Evolutionary conservation across 30 jellyfish, hydroid and myxozoan species (phyloP), one percentile per base, ranked within the genome.

Genomic region (Hydractinia echinata): DNA sequence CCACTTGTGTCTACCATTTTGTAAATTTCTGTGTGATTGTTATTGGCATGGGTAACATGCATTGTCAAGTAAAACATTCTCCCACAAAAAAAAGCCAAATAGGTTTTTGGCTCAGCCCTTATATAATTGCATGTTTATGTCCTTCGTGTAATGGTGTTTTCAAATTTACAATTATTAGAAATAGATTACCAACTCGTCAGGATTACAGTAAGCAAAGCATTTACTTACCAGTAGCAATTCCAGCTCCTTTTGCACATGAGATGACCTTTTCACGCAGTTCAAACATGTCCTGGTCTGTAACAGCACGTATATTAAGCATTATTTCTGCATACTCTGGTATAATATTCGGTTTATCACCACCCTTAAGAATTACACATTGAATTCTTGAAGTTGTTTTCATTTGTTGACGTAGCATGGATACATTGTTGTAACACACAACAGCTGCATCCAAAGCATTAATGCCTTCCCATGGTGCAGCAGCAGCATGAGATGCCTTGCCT

Each of bases 401-500:
- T 50, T 76, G 84, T 54, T 76, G 84, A 8, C 84, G 74, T 39
- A 76, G n/a, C 83, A 76, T 76, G 58, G 67, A 30, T 19, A 76
- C 79, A 0, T 74, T 44, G 8, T 8, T 76, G 48, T 76, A 76
- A 16, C 84, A 76, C n/a, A 6, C 18, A 52, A 76, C 84, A 13
- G 76, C 74, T 11, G 84, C 84, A 76, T 76, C 84, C 9, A 76
- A 52, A 1, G 84, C 84, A 50, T 76, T 76, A 52, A 76, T 76
- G 16, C 84, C 84, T 4, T 76, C 80, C 84, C 79, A 76, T 48
- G 84, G 84, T 20, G 84, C 84, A 76, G 53, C 74, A 54, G 76
- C 15, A 54, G 84, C 79, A 5, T 76, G 84, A 13, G 76, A 30
- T 48, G 84, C 76, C 72, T 30, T 55, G 21, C 84, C 84, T 64